Evolutionary conservation across 2,113 vertebrate genomes (phyloP).

Genomic region (Anas platyrhynchos): DNA sequence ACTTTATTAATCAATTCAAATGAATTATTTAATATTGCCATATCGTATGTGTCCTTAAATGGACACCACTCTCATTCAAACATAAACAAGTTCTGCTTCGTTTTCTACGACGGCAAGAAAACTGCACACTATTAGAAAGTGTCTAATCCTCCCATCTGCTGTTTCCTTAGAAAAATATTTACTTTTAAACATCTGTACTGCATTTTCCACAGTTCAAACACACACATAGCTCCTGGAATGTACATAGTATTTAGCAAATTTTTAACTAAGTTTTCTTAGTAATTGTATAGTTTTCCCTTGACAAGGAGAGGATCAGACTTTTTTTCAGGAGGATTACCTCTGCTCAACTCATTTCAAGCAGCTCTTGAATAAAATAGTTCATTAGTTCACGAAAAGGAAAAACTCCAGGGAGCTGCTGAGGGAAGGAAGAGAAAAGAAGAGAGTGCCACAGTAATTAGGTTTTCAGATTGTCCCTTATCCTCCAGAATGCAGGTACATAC

Average conservation of each 20-base stretch:
- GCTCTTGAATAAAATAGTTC: conserved; percentile 77
- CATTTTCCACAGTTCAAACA: conserved; percentile 74
- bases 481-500: conserved; percentile 44
- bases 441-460: conserved; percentile 73
- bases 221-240: conserved; percentile 69
- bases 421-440: conserved; percentile 46
- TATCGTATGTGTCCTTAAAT: not conserved
- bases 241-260: conserved; percentile 70
- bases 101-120: conserved; percentile 63
- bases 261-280: conserved; percentile 77
- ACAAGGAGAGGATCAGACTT: conserved; percentile 66
- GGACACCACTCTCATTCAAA: not conserved
- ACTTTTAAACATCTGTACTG: conserved; percentile 79
- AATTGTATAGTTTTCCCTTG: conserved; percentile 73
- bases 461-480: conserved; percentile 66
- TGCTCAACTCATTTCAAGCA: conserved; percentile 70
- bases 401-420: conserved; percentile 60
- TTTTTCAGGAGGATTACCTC: conserved; percentile 73
- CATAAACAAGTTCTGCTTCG: conserved; percentile 35
- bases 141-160: conserved; percentile 72
- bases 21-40: not conserved
- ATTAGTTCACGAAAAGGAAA: conserved; percentile 76
- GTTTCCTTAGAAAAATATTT: conserved; percentile 77
- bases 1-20: conserved; percentile 3
- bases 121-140: conserved; percentile 57